Evolutionary conservation across 1,140 invertebrate species (phyloP), one percentile per base, ranked within the genome.

Genomic region (Trissolcus basalis): DNA sequence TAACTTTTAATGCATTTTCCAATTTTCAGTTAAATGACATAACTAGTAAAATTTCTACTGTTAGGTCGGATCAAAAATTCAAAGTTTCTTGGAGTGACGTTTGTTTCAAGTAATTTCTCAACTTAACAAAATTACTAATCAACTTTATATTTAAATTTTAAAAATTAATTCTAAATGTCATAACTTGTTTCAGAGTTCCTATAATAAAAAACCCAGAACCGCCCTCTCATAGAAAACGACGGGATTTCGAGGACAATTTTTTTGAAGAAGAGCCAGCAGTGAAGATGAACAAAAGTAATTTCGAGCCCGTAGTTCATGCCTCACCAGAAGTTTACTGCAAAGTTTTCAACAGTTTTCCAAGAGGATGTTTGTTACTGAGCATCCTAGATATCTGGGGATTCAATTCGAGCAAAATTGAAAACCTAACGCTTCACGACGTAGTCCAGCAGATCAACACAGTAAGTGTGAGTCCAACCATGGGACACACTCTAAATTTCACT

Each of bases 351-450:
- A 90, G 77, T 48, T 88, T 93, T 68, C 87, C 90, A 39, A 85
- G 83, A 49, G 89, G 87, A 36, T 95, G 94, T 79, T 88, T 92
- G 43, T 81, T 92, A 61, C 85, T 89, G 67, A 94, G 91, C 85
- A 89, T 94, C 69, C 83, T 93, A 49, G 93, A 94, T 80, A 86
- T 95, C 64, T 95, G 93, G 93, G 88, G 91, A 19, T 93, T 90
- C 80, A 87, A 93, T 81, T 81, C 84, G 33, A 83, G 85, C 12
- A 58, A 86, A 45, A 91, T 94, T 43, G 80, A 81, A 10, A 87
- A 86, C 43, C 81, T 92, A 48, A 91, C 91, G 1, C 90, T 89
- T 76, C 73, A 91, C 50, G 90, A 94, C 59, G 92, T 94, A 71
- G 80, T 94, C 9, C 78, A 85, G 7, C 90, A 88, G 78, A 80